These are phyloP conservation scores for Pionites leucogaster DNA, from an alignment of 2,113 vertebrate species.

Conservation along the genomic window DNA sequence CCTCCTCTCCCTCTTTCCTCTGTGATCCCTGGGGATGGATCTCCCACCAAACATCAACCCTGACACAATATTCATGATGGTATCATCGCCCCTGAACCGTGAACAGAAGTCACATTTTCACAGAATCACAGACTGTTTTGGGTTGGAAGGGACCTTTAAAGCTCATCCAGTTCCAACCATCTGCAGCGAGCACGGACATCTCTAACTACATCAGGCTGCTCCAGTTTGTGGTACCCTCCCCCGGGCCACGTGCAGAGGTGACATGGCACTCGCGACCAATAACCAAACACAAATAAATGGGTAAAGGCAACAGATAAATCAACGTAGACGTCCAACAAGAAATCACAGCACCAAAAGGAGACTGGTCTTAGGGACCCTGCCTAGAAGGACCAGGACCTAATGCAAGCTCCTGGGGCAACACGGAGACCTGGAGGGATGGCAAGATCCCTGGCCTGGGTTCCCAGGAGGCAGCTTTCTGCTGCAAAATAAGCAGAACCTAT, in stretches of 20 bases:
- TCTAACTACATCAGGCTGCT: accelerated
- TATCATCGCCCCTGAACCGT: background rate
- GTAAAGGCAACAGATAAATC: background rate
- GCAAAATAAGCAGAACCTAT: background rate
- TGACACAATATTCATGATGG: background rate
- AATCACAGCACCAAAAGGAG: background rate
- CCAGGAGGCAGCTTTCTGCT: background rate
- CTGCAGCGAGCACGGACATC: background rate
- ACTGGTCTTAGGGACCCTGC: background rate
- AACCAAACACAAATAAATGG: background rate
- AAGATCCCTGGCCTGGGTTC: background rate
- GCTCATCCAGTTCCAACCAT: accelerated
- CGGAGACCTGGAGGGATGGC: too few relatives aligned
- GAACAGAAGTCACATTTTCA: background rate
- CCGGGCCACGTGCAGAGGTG: background rate
- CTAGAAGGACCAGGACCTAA: background rate
- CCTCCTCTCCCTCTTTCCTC: background rate
- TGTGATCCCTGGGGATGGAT: background rate
- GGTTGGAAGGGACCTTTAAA: background rate
- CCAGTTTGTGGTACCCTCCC: background rate
- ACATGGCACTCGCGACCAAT: accelerated
- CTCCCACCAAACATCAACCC: background rate
- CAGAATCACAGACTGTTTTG: accelerated
- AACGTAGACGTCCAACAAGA: background rate
- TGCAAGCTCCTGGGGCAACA: background rate